phyloP scores from a whole-genome alignment of 2,888 invertebrate species.

The Melitaea athalia region DNA sequence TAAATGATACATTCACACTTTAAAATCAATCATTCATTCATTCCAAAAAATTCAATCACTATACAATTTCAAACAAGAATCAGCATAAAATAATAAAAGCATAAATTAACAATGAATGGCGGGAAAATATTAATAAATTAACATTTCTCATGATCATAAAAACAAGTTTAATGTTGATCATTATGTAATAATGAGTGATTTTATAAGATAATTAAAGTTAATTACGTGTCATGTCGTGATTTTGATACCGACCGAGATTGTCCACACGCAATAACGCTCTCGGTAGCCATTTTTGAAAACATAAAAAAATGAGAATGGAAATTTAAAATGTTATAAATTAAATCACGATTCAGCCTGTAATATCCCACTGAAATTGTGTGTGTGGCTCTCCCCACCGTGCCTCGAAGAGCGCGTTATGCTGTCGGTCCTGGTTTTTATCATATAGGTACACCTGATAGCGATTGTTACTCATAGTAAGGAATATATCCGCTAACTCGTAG shows the following conservation, averaged over 20 bases:
- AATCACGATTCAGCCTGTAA: too few species aligned
- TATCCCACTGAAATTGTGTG: too few species aligned
- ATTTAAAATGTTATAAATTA: neutral
- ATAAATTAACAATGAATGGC: neutral
- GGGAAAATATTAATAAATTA: neutral
- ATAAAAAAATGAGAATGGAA: neutral
- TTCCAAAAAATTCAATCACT: neutral
- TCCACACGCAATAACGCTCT: constrained; percentile 1
- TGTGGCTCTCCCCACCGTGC: too few species aligned
- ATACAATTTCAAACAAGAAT: too few species aligned
- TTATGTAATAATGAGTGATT: constrained; percentile 10
- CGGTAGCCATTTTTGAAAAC: neutral
- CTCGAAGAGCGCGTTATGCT: too few species aligned
- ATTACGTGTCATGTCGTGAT: constrained; percentile 11
- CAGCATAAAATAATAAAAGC: too few species aligned
- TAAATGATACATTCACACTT: neutral
- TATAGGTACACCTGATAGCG: too few species aligned
- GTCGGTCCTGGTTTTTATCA: too few species aligned
- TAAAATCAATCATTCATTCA: neutral
- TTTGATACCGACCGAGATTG: neutral
- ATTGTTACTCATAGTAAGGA: too few species aligned
- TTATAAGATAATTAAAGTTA: constrained; percentile 16
- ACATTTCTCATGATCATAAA: neutral
- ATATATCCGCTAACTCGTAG: too few species aligned
- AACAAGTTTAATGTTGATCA: constrained; percentile 1